Base-by-base conservation (phyloP, 2,888 invertebrate species). In the Coenonympha glycerion region DNA sequence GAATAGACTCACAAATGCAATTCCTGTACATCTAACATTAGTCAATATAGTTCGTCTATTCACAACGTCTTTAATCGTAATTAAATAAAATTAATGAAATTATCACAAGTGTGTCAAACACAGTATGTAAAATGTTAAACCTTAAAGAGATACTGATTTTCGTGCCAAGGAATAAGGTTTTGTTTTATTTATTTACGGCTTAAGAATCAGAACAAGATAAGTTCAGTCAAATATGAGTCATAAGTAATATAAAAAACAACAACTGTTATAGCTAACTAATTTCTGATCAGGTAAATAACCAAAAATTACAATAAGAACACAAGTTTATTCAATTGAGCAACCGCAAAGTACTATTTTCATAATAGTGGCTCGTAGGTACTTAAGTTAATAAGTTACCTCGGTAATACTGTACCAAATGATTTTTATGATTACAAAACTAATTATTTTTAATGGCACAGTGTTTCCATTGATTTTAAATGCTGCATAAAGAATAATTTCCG, bases 21-120 rank as follows among this genome's bases (percentile, higher is more conserved):
- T n/a, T 19, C 3, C 21, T 19, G 37, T 11, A n/a, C n/a, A n/a
- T n/a, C n/a, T n/a, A n/a, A n/a, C n/a, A n/a, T n/a, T n/a, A n/a
- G n/a, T n/a, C n/a, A n/a, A n/a, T n/a, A 9, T 37, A 18, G 30
- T 21, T 42, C 11, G 28, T 21, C 13, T 44, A 16, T 44, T 54
- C 34, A 44, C 31, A 42, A 18, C 31, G 47, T 40, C 47, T 19
- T 42, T 42, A 47, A 45, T 9, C 40, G 36, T 47, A 31, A 41
- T 45, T 47, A 28, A 40, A 53, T 34, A 48, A 55, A 50, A 46
- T 51, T 49, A 49, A 63, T 37, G 41, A 57, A 54, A 51, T 58
- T 56, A 44, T 58, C 58, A 60, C 51, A 62, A 56, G 53, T 61
- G 53, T 61, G 59, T 57, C 57, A 56, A 61, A 57, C 56, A 55